A percentile compares a stretch with the other conserved stretches of the same genome.
Conservation (phyloP, 1,140 invertebrate genomes). For the Zaprionus kolodkinae region DNA sequence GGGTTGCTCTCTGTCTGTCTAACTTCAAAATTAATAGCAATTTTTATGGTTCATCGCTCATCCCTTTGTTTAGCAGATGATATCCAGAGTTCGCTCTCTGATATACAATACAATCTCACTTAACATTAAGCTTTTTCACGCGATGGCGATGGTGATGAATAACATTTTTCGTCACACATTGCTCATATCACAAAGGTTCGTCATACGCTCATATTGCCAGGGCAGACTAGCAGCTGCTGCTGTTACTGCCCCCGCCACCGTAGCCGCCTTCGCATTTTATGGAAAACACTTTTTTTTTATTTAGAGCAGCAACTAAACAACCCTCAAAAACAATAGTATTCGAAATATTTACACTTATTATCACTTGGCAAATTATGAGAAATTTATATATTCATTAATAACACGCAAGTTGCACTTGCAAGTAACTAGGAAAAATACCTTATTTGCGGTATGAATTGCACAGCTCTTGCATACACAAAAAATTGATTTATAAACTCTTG, state of each 20-base stretch:
- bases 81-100: slow-evolving; percentile 7
- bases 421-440: slow-evolving; percentile 46
- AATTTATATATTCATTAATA: slow-evolving; percentile 10
- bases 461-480: slow-evolving; percentile 80
- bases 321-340: slow-evolving; percentile 13
- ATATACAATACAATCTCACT: slow-evolving; percentile 8
- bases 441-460: slow-evolving; percentile 60
- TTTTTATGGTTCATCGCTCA: slow-evolving; percentile 8
- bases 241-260: slow-evolving; percentile 8
- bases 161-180: slow-evolving; percentile 42
- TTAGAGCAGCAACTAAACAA: slow-evolving; percentile 20
- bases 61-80: slow-evolving; percentile 7
- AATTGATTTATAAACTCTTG: slow-evolving; percentile 82
- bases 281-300: slow-evolving; percentile 31
- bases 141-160: slow-evolving; percentile 17
- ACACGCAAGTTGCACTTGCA: slow-evolving; percentile 31
- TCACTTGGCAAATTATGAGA: slow-evolving; percentile 2
- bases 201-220: slow-evolving; percentile 37
- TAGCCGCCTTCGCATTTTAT: slow-evolving; percentile 33
- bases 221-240: slow-evolving; percentile 34
- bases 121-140: slow-evolving; percentile 20
- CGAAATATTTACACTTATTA: slow-evolving; percentile 16
- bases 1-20: slow-evolving; percentile 33
- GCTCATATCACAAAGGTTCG: slow-evolving; percentile 40
- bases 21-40: slow-evolving; percentile 16